These are phyloP conservation scores for Felis catus DNA, from an alignment of 2,113 vertebrate genomes.

Conservation along the genomic window DNA sequence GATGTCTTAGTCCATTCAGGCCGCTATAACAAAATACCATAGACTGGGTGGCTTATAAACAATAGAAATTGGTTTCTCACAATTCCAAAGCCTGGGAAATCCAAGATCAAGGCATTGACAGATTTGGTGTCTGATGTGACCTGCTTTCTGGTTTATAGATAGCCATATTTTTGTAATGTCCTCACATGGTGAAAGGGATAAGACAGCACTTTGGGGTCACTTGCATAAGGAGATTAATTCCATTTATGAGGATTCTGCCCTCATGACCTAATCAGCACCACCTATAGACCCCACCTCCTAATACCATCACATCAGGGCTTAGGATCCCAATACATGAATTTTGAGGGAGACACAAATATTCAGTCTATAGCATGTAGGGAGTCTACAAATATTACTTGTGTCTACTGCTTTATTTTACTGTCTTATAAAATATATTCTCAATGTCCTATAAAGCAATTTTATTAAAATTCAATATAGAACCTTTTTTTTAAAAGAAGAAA, in stretches of 20 bases:
- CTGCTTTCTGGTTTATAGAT: background rate
- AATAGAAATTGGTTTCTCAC: background rate
- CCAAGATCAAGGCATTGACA: background rate
- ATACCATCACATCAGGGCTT: background rate
- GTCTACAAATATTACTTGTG: background rate
- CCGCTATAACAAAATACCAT: background rate
- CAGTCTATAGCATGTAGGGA: background rate
- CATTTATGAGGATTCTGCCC: background rate
- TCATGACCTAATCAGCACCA: background rate
- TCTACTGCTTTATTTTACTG: background rate
- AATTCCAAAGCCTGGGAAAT: background rate
- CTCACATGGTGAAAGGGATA: background rate
- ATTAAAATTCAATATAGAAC: background rate
- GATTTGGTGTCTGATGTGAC: background rate
- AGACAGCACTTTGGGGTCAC: background rate
- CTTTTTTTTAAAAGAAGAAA: background rate
- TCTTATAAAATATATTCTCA: background rate
- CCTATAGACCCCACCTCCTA: background rate
- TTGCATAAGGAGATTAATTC: background rate
- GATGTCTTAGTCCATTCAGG: background rate
- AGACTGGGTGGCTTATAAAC: background rate
- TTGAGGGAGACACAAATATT: background rate
- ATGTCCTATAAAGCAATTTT: background rate
- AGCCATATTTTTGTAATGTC: background rate
- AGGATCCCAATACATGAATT: background rate